Base-by-base conservation (phyloP, 2,113 vertebrate species). In the Stercorarius parasiticus region DNA sequence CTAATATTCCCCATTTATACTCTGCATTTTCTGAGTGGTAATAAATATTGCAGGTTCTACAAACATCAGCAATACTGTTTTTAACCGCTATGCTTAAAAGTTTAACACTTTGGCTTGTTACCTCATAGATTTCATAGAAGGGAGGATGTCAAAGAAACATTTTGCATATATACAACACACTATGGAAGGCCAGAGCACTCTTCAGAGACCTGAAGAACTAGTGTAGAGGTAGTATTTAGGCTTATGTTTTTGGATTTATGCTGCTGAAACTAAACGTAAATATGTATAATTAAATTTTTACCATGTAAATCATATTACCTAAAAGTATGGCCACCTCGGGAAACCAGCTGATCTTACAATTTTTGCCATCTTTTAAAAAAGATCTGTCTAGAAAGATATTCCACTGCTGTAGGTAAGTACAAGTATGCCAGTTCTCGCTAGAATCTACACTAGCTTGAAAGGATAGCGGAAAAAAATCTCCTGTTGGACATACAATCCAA, bases 401-500 rank as follows among this genome's bases (percentile, higher is more conserved):
- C 11, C 11, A 32, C 26, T 73, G 42, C 9, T 49, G 15, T 47
- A 65, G 22, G 5, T 36, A 79, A 50, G 11, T 47, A n/a, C 18
- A 67, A 34, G 8, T 42, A 38, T 22, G n/a, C 10, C 1, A 0
- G 0, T 34, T 93, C 20, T 69, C n/a, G 9, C 6, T 15, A 43
- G 45, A 64, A 80, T 34, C 25, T 80, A 10, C 29, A 9, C 42
- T 76, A 40, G 15, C 22, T 77, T 66, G 43, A 58, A 13, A 11
- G 22, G 36, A 45, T 9, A 67, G 23, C 30, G 71, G 15, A 13
- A 86, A 90, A 43, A 38, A 8, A 14, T 5, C 20, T 49, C 22
- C 4, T 25, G 3, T 55, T 67, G 4, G 11, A 36, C 1, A 1
- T 50, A 70, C n/a, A 65, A 16, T 3, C 5, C 15, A 18, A 42